A percentile compares a stretch with the other conserved stretches of the same genome.
phyloP scores from a whole-genome alignment of 2,888 invertebrate genomes.

The Uloborus plumipes region DNA sequence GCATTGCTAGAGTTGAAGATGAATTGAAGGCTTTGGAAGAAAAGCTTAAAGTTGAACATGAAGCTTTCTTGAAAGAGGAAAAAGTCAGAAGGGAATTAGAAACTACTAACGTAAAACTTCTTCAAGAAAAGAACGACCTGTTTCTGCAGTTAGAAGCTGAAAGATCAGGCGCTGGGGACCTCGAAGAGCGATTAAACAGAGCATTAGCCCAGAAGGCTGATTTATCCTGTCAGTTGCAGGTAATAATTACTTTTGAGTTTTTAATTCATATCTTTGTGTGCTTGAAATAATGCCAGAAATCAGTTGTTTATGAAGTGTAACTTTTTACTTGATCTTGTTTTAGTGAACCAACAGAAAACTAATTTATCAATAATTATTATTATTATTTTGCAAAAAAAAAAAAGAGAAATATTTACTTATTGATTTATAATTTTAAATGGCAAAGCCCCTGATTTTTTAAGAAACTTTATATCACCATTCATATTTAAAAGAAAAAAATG shows the following conservation, averaged over 20 bases:
- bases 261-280: background rate
- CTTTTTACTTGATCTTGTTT: too few species aligned
- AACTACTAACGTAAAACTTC: slow-evolving; percentile 89
- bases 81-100: slow-evolving; percentile 98
- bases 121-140: slow-evolving; percentile 94
- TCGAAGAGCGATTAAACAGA: slow-evolving; percentile 93
- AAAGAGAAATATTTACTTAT: too few species aligned
- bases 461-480: too few species aligned
- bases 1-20: slow-evolving; percentile 98
- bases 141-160: slow-evolving; percentile 91
- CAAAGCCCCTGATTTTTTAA: too few species aligned
- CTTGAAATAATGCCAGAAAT: too few species aligned
- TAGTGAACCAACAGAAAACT: too few species aligned
- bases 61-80: slow-evolving; percentile 93
- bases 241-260: slow-evolving; percentile 73
- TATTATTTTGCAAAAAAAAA: too few species aligned
- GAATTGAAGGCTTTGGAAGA: slow-evolving; percentile 98
- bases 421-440: too few species aligned
- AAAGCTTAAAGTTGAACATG: slow-evolving; percentile 94
- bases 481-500: too few species aligned
- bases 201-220: slow-evolving; percentile 96
- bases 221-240: slow-evolving; percentile 92
- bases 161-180: slow-evolving; percentile 90
- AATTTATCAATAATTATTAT: too few species aligned
- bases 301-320: too few species aligned